These are phyloP conservation scores for Pristiophorus japonicus DNA, from an alignment of 2,113 vertebrate genomes.

Conservation along the genomic window DNA sequence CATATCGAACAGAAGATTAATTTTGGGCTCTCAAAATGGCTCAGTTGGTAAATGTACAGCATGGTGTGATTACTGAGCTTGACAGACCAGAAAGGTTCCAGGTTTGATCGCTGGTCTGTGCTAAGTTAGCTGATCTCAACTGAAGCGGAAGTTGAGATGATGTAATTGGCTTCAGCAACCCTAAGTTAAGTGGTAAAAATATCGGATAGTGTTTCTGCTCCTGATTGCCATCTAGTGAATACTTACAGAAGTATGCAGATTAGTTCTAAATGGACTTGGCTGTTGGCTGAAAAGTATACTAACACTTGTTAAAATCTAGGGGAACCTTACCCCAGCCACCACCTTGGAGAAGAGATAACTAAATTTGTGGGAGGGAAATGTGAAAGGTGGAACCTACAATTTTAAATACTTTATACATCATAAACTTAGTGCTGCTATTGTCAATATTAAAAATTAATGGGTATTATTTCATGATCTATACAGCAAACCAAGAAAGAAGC, in stretches of 20 bases:
- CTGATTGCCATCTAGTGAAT: background rate
- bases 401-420: background rate
- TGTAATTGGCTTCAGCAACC: background rate
- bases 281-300: background rate
- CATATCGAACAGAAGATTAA: background rate
- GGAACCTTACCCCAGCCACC: background rate
- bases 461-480: background rate
- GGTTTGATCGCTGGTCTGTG: background rate
- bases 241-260: background rate
- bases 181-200: background rate
- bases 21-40: background rate
- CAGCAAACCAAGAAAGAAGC: background rate
- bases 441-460: background rate
- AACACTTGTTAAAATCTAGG: background rate
- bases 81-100: background rate
- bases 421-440: background rate
- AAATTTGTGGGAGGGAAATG: background rate
- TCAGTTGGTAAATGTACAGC: background rate
- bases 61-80: background rate
- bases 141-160: background rate
- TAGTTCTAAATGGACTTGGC: background rate
- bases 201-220: background rate
- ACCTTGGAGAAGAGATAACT: background rate
- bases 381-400: background rate
- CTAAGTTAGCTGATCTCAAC: background rate